These are phyloP conservation scores for Platerodrilus igneus DNA, from an alignment of 2,888 invertebrate species.

Conservation along the genomic window DNA sequence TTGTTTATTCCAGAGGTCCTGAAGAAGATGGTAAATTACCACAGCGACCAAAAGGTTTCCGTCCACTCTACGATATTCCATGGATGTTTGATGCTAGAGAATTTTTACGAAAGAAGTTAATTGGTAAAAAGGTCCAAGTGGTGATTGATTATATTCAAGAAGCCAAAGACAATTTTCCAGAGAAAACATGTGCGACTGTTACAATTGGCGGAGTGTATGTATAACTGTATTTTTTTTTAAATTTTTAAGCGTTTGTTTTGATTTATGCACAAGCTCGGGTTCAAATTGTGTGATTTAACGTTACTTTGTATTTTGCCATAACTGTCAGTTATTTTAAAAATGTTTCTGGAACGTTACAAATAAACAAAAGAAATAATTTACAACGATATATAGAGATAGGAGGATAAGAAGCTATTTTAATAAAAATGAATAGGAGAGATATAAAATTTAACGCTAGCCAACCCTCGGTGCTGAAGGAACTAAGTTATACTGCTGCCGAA, in stretches of 20 bases:
- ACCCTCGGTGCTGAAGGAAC: no score
- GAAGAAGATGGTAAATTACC: slow-evolving; percentile 67
- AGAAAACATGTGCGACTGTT: slow-evolving; percentile 94
- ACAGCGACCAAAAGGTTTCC: slow-evolving; percentile 68
- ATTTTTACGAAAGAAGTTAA: slow-evolving; percentile 89
- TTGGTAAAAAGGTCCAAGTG: slow-evolving; percentile 91
- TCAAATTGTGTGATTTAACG: no score
- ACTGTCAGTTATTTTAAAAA: no score
- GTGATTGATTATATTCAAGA: slow-evolving; percentile 96
- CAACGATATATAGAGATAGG: no score
- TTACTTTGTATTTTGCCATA: no score
- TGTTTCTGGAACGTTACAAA: no score
- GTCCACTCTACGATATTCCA: slow-evolving; percentile 95
- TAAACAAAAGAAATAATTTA: no score
- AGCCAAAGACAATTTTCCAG: slow-evolving; percentile 87
- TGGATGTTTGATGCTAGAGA: slow-evolving; percentile 99
- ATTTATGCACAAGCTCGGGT: no score
- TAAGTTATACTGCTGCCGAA: no score
- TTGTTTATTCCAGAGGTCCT: slow-evolving; percentile 50
- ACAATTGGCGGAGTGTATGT: slow-evolving; percentile 71
- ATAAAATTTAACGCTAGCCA: no score
- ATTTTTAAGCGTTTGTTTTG: neutral
- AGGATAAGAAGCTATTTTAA: no score
- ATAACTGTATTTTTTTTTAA: neutral
- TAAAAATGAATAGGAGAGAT: no score